phyloP scores from a whole-genome alignment of 2,797 vertebrate species.

The Hypotaenidia philippensis region DNA sequence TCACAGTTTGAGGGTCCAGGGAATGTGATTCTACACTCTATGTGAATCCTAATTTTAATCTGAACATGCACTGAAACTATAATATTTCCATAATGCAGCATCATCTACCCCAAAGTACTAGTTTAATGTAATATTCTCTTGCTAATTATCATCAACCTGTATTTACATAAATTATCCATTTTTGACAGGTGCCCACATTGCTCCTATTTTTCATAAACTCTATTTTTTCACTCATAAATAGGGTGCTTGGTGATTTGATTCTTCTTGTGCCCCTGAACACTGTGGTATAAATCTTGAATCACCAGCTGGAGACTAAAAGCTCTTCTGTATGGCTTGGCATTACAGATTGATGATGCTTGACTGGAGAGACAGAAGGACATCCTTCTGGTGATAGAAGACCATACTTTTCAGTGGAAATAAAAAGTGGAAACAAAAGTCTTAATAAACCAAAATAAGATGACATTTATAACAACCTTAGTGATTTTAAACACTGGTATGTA shows the following conservation, averaged over 20 bases:
- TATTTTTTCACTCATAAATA: not conserved
- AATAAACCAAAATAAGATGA: conserved; percentile 50
- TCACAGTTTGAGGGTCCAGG: not conserved
- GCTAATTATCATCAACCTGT: not conserved
- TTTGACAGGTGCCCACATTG: conserved; percentile 11
- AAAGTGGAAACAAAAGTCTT: conserved; percentile 65
- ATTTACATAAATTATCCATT: conserved; percentile 48
- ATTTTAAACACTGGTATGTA: not conserved
- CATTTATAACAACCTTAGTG: not conserved
- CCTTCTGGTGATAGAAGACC: conserved; percentile 37
- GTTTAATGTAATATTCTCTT: not conserved
- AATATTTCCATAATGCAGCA: conserved; percentile 33
- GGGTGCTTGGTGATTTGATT: conserved; percentile 59
- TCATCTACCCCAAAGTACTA: conserved; percentile 47
- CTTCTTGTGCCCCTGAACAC: conserved; percentile 48
- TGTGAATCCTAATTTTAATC: not conserved
- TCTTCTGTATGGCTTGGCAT: conserved; percentile 70
- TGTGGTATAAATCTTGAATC: conserved; percentile 65
- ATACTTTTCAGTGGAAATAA: conserved; percentile 21
- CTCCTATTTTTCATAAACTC: conserved; percentile 14
- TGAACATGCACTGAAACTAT: not conserved
- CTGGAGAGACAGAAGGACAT: conserved; percentile 58
- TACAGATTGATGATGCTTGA: conserved; percentile 74
- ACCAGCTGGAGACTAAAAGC: conserved; percentile 74
- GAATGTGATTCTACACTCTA: not conserved